Evolutionary conservation across 2,888 invertebrate genomes (phyloP).

Genomic region (Amiota mariae): DNA sequence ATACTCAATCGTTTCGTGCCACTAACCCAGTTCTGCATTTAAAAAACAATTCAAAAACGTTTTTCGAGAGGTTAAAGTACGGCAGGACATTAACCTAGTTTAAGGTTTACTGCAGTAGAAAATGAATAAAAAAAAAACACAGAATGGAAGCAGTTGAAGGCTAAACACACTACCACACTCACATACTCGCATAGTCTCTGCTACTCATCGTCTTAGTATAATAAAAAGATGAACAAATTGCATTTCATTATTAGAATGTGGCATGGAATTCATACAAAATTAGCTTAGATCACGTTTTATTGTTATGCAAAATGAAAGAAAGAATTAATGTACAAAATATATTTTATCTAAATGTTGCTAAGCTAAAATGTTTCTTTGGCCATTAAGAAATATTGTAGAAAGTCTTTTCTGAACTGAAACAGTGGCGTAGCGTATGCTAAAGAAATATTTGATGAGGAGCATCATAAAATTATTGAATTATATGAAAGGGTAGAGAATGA

Average conservation of each 20-base stretch:
- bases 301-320: background rate
- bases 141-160: background rate
- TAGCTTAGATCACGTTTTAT: background rate
- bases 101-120: background rate
- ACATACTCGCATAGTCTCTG: background rate
- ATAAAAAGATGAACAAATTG: constrained; percentile 10
- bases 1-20: constrained; percentile 49
- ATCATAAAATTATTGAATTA: too few relatives aligned
- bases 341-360: too few relatives aligned
- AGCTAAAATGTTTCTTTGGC: too few relatives aligned
- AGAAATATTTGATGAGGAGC: too few relatives aligned
- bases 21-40: constrained; percentile 55
- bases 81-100: constrained; percentile 61
- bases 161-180: too few relatives aligned
- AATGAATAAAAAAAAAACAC: background rate
- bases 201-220: background rate
- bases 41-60: constrained; percentile 25
- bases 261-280: background rate
- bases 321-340: too few relatives aligned
- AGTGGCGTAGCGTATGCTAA: too few relatives aligned
- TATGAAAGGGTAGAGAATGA: too few relatives aligned
- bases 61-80: constrained; percentile 56
- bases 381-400: too few relatives aligned
- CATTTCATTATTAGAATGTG: background rate
- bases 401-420: too few relatives aligned